phyloP scores from a whole-genome alignment of 2,113 vertebrate species.

The Progne subis region DNA sequence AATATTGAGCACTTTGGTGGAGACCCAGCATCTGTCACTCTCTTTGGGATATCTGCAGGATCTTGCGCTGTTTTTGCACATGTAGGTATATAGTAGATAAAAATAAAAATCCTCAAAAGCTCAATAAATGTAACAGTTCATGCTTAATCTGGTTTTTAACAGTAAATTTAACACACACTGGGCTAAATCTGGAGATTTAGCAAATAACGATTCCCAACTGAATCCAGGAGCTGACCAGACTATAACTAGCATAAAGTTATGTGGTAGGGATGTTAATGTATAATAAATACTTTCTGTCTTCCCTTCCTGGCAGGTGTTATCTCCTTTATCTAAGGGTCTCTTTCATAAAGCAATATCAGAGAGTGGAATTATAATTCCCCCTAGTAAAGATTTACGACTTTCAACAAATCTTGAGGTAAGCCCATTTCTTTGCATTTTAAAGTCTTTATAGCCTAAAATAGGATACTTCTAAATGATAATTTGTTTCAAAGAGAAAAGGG shows the following conservation, averaged over 20 bases:
- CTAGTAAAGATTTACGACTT: background rate
- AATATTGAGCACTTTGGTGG: slow-evolving; percentile 88
- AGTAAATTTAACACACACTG: background rate
- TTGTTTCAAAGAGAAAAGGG: background rate
- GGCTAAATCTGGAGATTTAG: background rate
- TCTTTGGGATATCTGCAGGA: slow-evolving; percentile 90
- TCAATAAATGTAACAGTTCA: background rate
- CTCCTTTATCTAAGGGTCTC: slow-evolving; percentile 53
- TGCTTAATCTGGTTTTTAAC: background rate
- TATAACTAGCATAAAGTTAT: background rate
- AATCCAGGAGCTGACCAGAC: background rate
- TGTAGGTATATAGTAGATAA: slow-evolving; percentile 61
- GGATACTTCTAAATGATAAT: background rate
- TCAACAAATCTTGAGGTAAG: slow-evolving; percentile 28
- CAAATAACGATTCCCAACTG: background rate
- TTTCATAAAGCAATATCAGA: slow-evolving; percentile 60
- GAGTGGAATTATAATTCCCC: slow-evolving; percentile 26
- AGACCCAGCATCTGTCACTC: slow-evolving; percentile 82
- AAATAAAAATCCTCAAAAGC: background rate
- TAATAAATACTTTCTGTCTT: background rate
- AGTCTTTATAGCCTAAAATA: background rate
- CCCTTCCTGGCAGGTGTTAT: slow-evolving; percentile 32
- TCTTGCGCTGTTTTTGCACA: slow-evolving; percentile 80
- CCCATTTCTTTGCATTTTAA: background rate
- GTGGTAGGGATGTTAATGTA: background rate